Conservation (phyloP, 35 echinoderm and acorn worm species). For the Holothuria glaberrima region DNA sequence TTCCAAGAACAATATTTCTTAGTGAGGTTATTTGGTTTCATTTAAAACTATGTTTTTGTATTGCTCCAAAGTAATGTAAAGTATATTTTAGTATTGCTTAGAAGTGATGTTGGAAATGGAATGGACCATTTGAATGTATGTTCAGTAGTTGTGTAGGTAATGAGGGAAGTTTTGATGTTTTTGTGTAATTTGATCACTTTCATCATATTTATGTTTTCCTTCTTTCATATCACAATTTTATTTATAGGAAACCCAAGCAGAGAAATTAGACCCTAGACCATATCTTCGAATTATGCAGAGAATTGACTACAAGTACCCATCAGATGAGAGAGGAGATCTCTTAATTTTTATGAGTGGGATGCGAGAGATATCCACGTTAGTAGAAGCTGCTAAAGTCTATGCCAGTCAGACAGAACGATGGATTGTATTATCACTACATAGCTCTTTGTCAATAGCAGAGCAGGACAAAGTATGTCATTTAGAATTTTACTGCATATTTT, state of each 20-base stretch:
- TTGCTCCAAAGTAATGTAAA: too few relatives aligned
- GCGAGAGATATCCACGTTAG: conserved; percentile 86
- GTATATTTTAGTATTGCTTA: too few relatives aligned
- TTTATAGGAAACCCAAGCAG: conserved; percentile 68
- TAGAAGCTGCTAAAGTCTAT: conserved; percentile 87
- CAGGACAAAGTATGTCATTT: conserved; percentile 85
- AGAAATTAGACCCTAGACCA: conserved; percentile 92
- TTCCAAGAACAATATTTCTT: too few relatives aligned
- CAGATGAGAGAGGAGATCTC: conserved; percentile 88
- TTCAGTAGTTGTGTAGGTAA: too few relatives aligned
- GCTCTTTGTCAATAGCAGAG: conserved; percentile 88
- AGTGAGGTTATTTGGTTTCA: too few relatives aligned
- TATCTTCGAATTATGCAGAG: conserved; percentile 97
- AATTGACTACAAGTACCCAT: conserved; percentile 95
- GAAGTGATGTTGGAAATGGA: too few relatives aligned
- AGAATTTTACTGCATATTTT: background rate
- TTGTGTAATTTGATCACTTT: too few relatives aligned
- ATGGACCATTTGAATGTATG: too few relatives aligned
- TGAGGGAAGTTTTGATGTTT: too few relatives aligned
- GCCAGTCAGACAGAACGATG: conserved; percentile 84
- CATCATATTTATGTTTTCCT: too few relatives aligned
- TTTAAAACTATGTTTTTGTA: too few relatives aligned
- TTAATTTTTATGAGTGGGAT: conserved; percentile 96
- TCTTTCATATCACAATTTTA: background rate
- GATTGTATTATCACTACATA: conserved; percentile 93